phyloP scores from a whole-genome alignment of 2,113 vertebrate genomes.

The Alouatta palliata region DNA sequence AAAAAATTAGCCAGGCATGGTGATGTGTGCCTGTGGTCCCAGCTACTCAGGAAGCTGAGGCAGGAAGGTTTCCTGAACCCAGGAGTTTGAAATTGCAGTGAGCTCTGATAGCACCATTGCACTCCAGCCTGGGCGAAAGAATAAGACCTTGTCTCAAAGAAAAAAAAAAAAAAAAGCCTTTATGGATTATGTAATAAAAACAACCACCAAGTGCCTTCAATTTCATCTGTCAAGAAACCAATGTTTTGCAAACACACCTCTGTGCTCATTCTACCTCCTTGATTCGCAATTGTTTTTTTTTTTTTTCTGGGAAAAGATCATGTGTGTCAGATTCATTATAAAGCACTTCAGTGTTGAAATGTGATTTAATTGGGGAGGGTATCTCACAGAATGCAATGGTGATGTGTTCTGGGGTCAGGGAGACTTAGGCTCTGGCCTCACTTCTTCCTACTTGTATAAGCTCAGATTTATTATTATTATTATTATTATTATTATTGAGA shows the following conservation, averaged over 20 bases:
- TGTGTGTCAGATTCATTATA: fast-evolving
- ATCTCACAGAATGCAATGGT: fast-evolving
- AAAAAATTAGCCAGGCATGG: no score
- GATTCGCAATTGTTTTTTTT: not conserved
- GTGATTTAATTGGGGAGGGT: not conserved
- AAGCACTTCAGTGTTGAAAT: not conserved
- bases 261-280: not conserved
- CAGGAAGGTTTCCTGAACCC: no score
- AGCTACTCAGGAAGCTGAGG: no score
- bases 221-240: not conserved
- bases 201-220: not conserved
- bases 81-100: no score
- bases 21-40: no score
- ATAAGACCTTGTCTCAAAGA: no score
- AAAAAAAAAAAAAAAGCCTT: not conserved
- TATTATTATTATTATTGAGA: no score
- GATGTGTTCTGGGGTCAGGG: not conserved
- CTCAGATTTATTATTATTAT: no score
- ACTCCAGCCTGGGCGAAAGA: no score
- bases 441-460: fast-evolving
- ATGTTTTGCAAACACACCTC: not conserved
- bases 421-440: not conserved
- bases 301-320: not conserved
- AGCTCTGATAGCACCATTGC: no score
- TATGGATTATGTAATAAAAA: not conserved